A percentile compares a stretch with the other conserved stretches of the same genome.
These are phyloP conservation scores for Abscondita cerata DNA, from an alignment of 2,888 invertebrate genomes.

Conservation along the genomic window DNA sequence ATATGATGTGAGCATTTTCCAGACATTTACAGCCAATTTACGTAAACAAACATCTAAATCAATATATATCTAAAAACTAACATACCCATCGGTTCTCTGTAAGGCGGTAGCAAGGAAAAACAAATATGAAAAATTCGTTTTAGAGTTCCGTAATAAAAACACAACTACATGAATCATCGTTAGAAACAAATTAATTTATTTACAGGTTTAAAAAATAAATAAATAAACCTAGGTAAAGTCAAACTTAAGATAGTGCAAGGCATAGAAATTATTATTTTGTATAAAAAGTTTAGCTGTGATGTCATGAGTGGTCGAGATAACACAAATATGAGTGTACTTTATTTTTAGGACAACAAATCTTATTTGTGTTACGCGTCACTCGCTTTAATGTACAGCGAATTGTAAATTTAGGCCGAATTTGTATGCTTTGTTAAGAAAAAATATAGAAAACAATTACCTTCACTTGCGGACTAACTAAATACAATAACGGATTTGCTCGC, in stretches of 20 bases:
- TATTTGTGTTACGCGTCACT: constrained; percentile 2
- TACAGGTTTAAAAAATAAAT: constrained; percentile 28
- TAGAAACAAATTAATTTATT: constrained; percentile 21
- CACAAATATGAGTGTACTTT: constrained; percentile 15
- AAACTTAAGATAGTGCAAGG: constrained; percentile 52
- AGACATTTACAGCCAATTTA: constrained; percentile 36
- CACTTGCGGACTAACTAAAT: constrained; percentile 96
- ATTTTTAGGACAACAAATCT: constrained; percentile 9
- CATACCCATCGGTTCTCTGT: constrained; percentile 61
- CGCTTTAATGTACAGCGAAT: constrained; percentile 3
- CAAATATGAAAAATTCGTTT: constrained; percentile 49
- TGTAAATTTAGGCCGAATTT: constrained; percentile 6
- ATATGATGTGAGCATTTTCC: constrained; percentile 30
- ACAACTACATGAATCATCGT: constrained; percentile 31
- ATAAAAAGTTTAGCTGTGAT: constrained; percentile 26
- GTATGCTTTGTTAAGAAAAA: background rate
- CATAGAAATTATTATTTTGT: constrained; percentile 23
- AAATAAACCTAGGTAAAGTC: constrained; percentile 55
- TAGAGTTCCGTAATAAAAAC: constrained; percentile 30
- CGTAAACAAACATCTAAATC: constrained; percentile 36
- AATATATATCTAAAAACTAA: constrained; percentile 47
- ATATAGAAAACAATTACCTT: constrained; percentile 72
- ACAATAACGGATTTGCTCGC: constrained; percentile 92
- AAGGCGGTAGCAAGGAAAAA: constrained; percentile 57
- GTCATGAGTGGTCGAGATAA: constrained; percentile 2